Base-by-base conservation (phyloP, 2,113 vertebrate genomes). In the Zapornia atra region DNA sequence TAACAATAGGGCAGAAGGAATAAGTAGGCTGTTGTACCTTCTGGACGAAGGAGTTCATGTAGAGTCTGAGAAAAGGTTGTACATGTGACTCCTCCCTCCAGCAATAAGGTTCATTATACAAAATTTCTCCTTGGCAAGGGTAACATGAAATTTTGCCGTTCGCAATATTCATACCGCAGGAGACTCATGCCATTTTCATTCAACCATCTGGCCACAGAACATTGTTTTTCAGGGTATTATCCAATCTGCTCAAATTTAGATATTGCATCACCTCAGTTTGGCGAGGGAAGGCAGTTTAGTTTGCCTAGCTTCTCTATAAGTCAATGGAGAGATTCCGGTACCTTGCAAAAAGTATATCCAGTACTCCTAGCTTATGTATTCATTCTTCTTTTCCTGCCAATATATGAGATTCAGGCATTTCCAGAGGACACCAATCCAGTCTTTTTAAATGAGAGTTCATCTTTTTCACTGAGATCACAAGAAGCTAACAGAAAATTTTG, bases 101-200 rank as follows among this genome's bases (percentile, higher is more conserved):
- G 95, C 95, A 93, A 95, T 86, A 93, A 90, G 88, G 86, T 93
- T 95, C 82, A 94, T 94, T 94, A 94, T 71, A 92, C 86, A 90
- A 71, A 93, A 94, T 86, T 88, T 95, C 72, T 93, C 82, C 88
- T 95, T 96, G 96, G 95, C 96, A 97, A 82, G 80, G 42, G n/a
- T 51, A 87, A 84, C 48, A 57, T 61, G 88, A 95, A 93, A 86
- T 90, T 86, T 94, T 95, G 94, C 95, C 94, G 93, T 84, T 93
- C 0, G 83, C 90, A 92, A 84, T 93, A 88, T 86, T 95, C 90
- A 69, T 95, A 61, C 94, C 53, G 66, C 95, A 90, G 96, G 95
- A 96, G 92, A 95, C 86, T 96, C 88, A 93, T 91, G 94, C 91
- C 96, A 96, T 94, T 96, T 93, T 93, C 86, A 82, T 95, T 96